These are phyloP conservation scores for Pteropus alecto DNA, from an alignment of 2,113 vertebrate genomes.

Conservation along the genomic window DNA sequence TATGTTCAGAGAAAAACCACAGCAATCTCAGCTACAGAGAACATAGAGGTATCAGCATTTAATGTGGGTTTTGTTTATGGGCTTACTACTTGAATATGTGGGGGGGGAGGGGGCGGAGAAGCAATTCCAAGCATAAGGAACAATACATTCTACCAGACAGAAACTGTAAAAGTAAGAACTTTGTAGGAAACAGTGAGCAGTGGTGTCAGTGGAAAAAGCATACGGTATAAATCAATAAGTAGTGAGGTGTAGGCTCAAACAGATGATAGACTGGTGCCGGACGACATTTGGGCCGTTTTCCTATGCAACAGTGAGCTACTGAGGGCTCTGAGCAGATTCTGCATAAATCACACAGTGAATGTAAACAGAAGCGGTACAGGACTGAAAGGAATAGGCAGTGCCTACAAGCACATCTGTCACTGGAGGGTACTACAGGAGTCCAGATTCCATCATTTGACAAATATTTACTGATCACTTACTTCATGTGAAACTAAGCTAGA, in stretches of 20 bases:
- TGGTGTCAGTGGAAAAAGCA: background rate
- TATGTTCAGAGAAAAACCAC: background rate
- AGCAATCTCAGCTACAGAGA: background rate
- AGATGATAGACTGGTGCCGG: accelerated
- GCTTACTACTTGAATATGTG: background rate
- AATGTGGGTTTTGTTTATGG: background rate
- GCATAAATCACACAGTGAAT: background rate
- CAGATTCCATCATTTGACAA: background rate
- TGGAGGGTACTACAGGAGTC: background rate
- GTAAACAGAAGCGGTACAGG: background rate
- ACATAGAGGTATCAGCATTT: background rate
- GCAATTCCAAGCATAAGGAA: background rate
- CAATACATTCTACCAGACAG: background rate
- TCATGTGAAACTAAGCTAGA: background rate
- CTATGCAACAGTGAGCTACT: background rate
- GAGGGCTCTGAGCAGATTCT: background rate
- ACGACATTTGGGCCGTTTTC: background rate
- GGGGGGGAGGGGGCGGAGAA: too few relatives aligned
- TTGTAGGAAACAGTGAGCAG: background rate
- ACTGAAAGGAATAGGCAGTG: background rate
- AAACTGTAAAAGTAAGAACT: background rate
- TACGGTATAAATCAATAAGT: background rate
- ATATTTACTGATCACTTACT: background rate
- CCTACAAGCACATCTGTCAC: background rate
- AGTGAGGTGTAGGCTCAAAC: background rate